These are phyloP conservation scores for Cydia splendana DNA, from an alignment of 1,140 invertebrate genomes.

Conservation along the genomic window DNA sequence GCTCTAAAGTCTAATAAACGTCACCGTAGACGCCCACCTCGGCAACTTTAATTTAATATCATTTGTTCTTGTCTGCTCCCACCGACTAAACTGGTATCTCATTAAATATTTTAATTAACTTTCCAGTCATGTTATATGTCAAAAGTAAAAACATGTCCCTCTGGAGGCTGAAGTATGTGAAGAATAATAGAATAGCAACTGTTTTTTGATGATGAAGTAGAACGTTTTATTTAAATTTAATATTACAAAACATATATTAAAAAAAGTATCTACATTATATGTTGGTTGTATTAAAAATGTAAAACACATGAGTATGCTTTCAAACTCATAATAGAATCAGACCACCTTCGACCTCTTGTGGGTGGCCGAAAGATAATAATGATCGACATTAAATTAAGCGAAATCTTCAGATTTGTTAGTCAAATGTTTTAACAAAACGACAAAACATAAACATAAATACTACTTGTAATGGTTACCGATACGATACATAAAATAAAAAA, in stretches of 20 bases:
- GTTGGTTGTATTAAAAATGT: background rate
- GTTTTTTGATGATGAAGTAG: background rate
- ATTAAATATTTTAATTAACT: conserved; percentile 78
- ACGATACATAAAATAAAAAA: background rate
- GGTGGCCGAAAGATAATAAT: conserved; percentile 16
- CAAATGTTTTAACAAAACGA: conserved; percentile 14
- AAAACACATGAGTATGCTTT: background rate
- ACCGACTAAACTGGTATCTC: conserved; percentile 59
- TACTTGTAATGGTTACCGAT: background rate
- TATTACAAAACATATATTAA: background rate
- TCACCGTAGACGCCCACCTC: conserved; percentile 67
- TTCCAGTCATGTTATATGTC: conserved; percentile 56
- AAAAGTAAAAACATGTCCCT: conserved; percentile 51
- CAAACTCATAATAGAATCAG: conserved; percentile 10
- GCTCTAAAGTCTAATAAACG: conserved; percentile 33
- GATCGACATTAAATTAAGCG: conserved; percentile 16
- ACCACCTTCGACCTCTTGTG: conserved; percentile 10
- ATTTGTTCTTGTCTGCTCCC: conserved; percentile 69
- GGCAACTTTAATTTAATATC: conserved; percentile 67
- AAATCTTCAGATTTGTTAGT: conserved; percentile 9
- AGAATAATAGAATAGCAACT: conserved; percentile 37
- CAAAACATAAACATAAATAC: background rate
- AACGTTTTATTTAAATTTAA: background rate
- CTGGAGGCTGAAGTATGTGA: conserved; percentile 43
- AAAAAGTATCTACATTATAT: background rate